Evolutionary conservation across 2,797 vertebrate genomes (phyloP).

Genomic region (Echeneis naucrates): DNA sequence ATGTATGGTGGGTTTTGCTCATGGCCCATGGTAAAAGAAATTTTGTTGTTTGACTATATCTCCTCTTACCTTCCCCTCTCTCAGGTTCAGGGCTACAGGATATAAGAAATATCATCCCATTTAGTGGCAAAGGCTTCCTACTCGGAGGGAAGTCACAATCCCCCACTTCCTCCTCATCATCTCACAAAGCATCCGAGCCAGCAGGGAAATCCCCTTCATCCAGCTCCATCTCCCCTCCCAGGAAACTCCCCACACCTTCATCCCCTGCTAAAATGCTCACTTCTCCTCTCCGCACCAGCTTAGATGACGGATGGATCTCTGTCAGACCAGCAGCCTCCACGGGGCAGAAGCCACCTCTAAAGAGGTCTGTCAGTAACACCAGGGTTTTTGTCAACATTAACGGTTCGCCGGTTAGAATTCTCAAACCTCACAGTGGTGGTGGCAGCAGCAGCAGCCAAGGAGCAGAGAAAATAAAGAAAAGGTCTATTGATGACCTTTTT

Average conservation of each 20-base stretch:
- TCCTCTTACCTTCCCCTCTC: slow-evolving; percentile 32
- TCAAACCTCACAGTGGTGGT: slow-evolving; percentile 49
- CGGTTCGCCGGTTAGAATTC: slow-evolving; percentile 85
- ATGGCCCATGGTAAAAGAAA: no score
- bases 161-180: slow-evolving; percentile 11
- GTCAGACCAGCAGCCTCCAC: slow-evolving; percentile 2
- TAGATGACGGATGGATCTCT: not conserved
- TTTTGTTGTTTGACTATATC: not conserved
- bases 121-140: slow-evolving; percentile 89
- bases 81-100: slow-evolving; percentile 78
- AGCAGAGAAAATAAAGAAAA: slow-evolving; percentile 61
- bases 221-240: slow-evolving; percentile 45
- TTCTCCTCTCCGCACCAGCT: slow-evolving; percentile 13
- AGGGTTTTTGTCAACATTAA: slow-evolving; percentile 82
- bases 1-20: no score
- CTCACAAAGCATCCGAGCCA: slow-evolving; percentile 46
- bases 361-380: slow-evolving; percentile 81
- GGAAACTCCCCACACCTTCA: slow-evolving; percentile 25
- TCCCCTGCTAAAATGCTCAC: slow-evolving; percentile 7
- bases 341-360: slow-evolving; percentile 42
- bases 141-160: slow-evolving; percentile 81
- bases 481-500: slow-evolving; percentile 77
- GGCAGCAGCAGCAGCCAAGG: slow-evolving; percentile 11
- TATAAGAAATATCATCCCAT: slow-evolving; percentile 85
- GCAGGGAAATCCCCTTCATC: slow-evolving; percentile 24